Percentiles rank a stretch among this genome's conserved stretches.
Conservation (phyloP, 2,113 vertebrate species). For the Morone chrysops region DNA sequence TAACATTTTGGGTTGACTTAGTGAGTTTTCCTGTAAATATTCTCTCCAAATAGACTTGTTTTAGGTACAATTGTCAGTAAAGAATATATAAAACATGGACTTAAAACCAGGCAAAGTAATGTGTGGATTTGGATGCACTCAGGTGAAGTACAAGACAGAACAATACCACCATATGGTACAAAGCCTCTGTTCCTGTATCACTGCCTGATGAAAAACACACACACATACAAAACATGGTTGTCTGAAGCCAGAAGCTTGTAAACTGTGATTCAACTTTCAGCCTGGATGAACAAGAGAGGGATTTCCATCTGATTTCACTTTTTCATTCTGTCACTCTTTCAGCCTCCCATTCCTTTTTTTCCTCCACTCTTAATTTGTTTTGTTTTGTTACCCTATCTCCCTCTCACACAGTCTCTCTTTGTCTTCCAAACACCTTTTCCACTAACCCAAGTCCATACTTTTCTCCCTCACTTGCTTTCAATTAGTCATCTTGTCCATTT, state of each 20-base stretch:
- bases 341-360: conserved; percentile 41
- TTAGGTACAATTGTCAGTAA: neutral
- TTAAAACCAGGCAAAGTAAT: conserved; percentile 8
- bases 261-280: conserved; percentile 75
- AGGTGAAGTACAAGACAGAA: conserved; percentile 27
- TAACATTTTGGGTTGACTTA: neutral
- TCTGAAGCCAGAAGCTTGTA: conserved; percentile 62
- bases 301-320: conserved; percentile 74
- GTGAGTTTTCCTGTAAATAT: neutral
- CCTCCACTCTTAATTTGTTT: conserved; percentile 71
- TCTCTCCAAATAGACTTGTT: neutral
- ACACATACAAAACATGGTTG: conserved; percentile 25
- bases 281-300: conserved; percentile 70
- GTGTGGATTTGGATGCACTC: conserved; percentile 6
- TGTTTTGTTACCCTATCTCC: conserved; percentile 67
- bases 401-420: conserved; percentile 53
- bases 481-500: conserved; percentile 70
- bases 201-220: conserved; percentile 56
- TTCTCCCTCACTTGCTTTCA: conserved; percentile 72
- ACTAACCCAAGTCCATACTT: conserved; percentile 50
- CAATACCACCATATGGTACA: conserved; percentile 29
- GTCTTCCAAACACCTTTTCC: conserved; percentile 58
- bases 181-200: conserved; percentile 33
- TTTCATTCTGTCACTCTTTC: conserved; percentile 64
- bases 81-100: neutral